A percentile compares a stretch with the other conserved stretches of the same genome.
Evolutionary conservation across 92 coral and sea anemone species (phyloP).

Genomic region (Chrysogorgia sp.): DNA sequence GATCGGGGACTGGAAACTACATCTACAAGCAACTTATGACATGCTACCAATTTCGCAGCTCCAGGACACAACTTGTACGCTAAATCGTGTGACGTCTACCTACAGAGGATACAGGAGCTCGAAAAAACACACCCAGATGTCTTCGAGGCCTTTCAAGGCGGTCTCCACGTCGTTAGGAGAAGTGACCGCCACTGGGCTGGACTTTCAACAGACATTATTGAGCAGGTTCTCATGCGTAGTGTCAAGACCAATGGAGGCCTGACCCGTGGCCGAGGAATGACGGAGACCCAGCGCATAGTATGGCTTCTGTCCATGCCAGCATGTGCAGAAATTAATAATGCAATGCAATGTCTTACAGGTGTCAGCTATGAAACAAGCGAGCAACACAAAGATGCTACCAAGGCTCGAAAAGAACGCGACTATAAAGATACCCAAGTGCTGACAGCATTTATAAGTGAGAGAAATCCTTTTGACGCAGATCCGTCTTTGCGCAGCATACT

Average conservation of each 20-base stretch:
- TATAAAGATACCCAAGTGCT: constrained; percentile 35
- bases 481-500: constrained; percentile 48
- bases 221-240: constrained; percentile 63
- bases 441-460: constrained; percentile 30
- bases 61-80: constrained; percentile 48
- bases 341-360: constrained; percentile 48
- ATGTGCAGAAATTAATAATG: constrained; percentile 25
- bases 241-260: constrained; percentile 59
- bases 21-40: constrained; percentile 48
- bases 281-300: constrained; percentile 50
- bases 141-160: constrained; percentile 26
- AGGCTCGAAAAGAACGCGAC: constrained; percentile 50
- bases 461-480: constrained; percentile 49
- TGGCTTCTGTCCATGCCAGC: constrained; percentile 40
- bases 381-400: constrained; percentile 30
- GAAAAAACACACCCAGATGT: constrained; percentile 2
- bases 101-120: constrained; percentile 44
- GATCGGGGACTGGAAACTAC: constrained; percentile 61
- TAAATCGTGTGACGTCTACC: constrained; percentile 17
- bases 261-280: constrained; percentile 59
- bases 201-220: constrained; percentile 59
- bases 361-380: constrained; percentile 44
- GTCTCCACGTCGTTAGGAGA: constrained; percentile 52
- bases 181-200: constrained; percentile 69
- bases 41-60: constrained; percentile 65